Base-by-base conservation (phyloP, 2,888 invertebrate genomes). In the Pharmacophagus antenor region DNA sequence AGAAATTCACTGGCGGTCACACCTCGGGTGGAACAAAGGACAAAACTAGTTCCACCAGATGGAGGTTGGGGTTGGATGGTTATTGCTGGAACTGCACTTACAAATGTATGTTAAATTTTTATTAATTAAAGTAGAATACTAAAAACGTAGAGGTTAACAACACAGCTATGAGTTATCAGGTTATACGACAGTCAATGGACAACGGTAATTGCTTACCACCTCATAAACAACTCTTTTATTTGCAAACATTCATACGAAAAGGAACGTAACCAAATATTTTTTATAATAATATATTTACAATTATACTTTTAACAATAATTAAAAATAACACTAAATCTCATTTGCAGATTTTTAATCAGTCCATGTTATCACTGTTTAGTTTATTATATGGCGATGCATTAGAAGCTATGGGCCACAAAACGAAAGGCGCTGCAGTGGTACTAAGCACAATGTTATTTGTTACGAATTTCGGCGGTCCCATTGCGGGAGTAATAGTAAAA, bases 51-150 rank as follows among this genome's bases (percentile, higher is more conserved):
- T 27, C 88, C 92, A 0, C 95, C 95, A 0, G 94, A 95, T 75
- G 95, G 95, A 41, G 94, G 94, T 0, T 95, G 94, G 93, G 95
- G 95, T 0, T 95, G 95, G 95, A 89, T 94, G 81, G 92, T 95
- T 1, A 88, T 95, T 5, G 73, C 93, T 53, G 95, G 95, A 46
- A 92, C 93, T 22, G 94, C 94, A 48, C 64, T 94, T 12, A 92
- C 92, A 62, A 95, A 95, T 83, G 94, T 95, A 84, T 92, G 92
- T 91, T 17, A 18, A 18, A 44, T n/a, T 18, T 44, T 10, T 8
- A 42, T 42, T 17, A 42, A 42, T 12, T 15, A n/a, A n/a, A n/a
- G n/a, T n/a, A n/a, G n/a, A n/a, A n/a, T n/a, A n/a, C n/a, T n/a
- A n/a, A n/a, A n/a, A n/a, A n/a, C n/a, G n/a, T n/a, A n/a, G n/a